Percentiles rank a stretch among this genome's conserved stretches.
Evolutionary conservation across 1,140 invertebrate genomes (phyloP).

Genomic region (Triops cancriformis): DNA sequence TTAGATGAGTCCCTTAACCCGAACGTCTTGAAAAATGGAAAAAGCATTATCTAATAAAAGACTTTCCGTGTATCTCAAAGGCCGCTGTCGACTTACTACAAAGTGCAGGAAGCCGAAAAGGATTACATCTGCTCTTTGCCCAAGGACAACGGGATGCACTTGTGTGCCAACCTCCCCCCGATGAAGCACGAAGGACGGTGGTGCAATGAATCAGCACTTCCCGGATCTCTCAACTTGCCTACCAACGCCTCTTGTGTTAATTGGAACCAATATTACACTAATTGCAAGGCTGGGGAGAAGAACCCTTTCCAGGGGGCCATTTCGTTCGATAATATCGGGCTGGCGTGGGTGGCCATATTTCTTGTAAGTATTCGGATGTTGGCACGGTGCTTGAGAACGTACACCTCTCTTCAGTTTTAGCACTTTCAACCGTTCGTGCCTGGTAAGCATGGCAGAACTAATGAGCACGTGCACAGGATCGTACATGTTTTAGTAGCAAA

Average conservation of each 20-base stretch:
- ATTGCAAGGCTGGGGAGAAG: conserved; percentile 79
- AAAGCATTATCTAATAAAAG: background rate
- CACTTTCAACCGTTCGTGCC: no score
- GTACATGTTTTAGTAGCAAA: no score
- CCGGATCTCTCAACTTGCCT: conserved; percentile 31
- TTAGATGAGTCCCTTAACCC: background rate
- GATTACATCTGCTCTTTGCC: conserved; percentile 95
- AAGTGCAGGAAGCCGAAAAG: conserved; percentile 60
- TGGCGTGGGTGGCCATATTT: conserved; percentile 99
- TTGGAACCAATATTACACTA: conserved; percentile 98
- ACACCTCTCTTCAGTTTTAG: no score
- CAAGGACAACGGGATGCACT: conserved; percentile 91
- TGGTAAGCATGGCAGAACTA: no score
- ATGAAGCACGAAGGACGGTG: conserved; percentile 54
- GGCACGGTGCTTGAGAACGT: background rate
- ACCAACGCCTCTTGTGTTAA: conserved; percentile 65
- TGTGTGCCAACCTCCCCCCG: conserved; percentile 76
- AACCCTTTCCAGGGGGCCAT: conserved; percentile 99
- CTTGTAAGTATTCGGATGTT: conserved; percentile 60
- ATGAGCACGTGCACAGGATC: no score
- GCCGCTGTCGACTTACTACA: conserved; percentile 42
- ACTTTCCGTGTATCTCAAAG: conserved; percentile 30
- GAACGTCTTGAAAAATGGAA: background rate
- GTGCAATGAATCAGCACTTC: conserved; percentile 30
- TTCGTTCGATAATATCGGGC: conserved; percentile 98